These are phyloP conservation scores for Narcine bancroftii DNA, from an alignment of 2,113 vertebrate species.

Conservation along the genomic window DNA sequence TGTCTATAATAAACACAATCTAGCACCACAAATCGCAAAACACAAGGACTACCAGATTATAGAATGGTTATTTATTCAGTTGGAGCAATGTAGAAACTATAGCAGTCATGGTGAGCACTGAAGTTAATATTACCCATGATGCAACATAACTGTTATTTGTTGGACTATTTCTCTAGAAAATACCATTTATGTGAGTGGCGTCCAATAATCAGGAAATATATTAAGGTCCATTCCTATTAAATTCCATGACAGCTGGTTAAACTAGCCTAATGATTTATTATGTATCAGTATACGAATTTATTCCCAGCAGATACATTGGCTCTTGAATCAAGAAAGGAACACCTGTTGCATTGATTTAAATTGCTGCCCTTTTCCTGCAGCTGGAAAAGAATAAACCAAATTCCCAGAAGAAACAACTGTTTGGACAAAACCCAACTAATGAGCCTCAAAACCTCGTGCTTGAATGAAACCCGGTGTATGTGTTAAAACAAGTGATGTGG, in stretches of 20 bases:
- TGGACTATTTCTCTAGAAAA: neutral
- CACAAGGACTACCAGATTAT: neutral
- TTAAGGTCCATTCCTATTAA: neutral
- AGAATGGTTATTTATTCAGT: neutral
- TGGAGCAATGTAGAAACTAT: neutral
- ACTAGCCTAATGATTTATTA: constrained; percentile 1
- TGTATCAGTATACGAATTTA: neutral
- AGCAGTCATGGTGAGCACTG: neutral
- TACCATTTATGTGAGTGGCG: neutral
- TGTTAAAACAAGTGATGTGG: no score
- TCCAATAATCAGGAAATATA: neutral
- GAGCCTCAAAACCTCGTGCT: neutral
- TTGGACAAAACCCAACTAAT: neutral
- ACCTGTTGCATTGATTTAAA: constrained; percentile 19
- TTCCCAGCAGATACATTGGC: neutral
- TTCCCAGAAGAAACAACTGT: neutral
- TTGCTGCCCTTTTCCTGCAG: constrained; percentile 6
- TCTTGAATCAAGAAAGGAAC: neutral
- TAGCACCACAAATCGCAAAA: neutral
- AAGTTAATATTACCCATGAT: neutral
- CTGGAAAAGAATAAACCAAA: neutral
- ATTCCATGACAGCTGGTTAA: neutral
- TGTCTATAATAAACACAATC: neutral
- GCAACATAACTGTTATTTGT: neutral
- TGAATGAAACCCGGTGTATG: constrained; percentile 2